Evolutionary conservation across 2,888 invertebrate species (phyloP), one percentile per base, ranked within the genome.

Genomic region (Crocallis elinguaria): DNA sequence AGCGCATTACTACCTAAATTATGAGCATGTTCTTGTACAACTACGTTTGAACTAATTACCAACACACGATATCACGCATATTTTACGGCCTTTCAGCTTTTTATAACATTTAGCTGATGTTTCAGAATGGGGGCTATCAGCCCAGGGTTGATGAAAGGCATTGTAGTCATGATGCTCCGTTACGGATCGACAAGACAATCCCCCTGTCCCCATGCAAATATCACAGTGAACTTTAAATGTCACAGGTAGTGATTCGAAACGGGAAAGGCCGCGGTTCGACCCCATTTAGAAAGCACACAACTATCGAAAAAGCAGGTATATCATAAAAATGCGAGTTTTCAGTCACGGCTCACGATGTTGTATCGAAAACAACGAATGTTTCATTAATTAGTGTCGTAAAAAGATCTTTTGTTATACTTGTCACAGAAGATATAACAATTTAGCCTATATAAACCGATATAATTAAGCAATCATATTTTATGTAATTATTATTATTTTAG

Each of bases 161-260:
- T 14, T 46, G 13, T 5, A 12, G 36, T 7, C 36, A 3, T 29
- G 44, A 12, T 21, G 51, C 37, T 46, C 51, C 66, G 71, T 71
- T 63, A 75, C 66, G 75, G 76, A 70, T 74, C 73, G 69, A 55
- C 65, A 62, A 70, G 63, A 48, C 42, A 51, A 39, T 49, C 42
- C 46, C 55, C 46, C 27, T 32, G 62, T 35, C 54, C 60, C 62
- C 68, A 66, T 75, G 79, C 77, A 88, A 88, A 88, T 89, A 86
- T 75, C 88, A 86, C 62, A 66, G 64, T 88, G 87, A 87, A 84
- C 88, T 90, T 90, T 88, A 89, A 90, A 90, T 87, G 88, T 83
- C 85, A 85, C 54, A 75, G 67, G 77, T 68, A 66, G 66, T 74
- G 77, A 76, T 68, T 56, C 54, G 58, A 52, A 60, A 57, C 57